Evolutionary conservation across 1,140 invertebrate species (phyloP), one percentile per base, ranked within the genome.

Genomic region (Listronotus oregonensis): DNA sequence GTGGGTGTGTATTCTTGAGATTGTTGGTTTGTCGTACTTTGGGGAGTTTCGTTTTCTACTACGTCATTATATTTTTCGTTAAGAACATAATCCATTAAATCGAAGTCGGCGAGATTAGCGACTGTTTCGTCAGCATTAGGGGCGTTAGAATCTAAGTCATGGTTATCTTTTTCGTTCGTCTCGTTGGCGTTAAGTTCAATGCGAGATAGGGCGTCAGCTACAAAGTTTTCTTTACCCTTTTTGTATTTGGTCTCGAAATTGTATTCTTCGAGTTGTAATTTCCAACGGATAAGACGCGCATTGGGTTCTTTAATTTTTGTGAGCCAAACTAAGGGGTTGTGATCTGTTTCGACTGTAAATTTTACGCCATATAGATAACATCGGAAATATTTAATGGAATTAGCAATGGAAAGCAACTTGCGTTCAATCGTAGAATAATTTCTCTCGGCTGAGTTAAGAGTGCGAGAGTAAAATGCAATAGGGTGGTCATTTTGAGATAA

Each of bases 181-280:
- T 57, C 55, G 34, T 57, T 39, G 39, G 43, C 17, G 32, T 57
- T 57, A 9, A 57, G 10, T 50, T 57, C 55, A 8, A 57, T 18
- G 14, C 55, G 55, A 2, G 55, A 57, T 14, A 57, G 34, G 1
- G 34, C 55, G 40, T 57, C 55, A 12, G 55, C 42, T n/a, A 59
- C 56, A 27, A 47, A 2, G 27, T 59, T 47, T 59, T 59, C 40
- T 50, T 59, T 59, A 1, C 52, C 52, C 10, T 55, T 55, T 55
- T 55, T 37, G 52, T 55, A 55, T 39, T 55, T 55, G 6, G 85
- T 78, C 63, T 64, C 78, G 68, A 78, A 82, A 18, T 81, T 69
- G 70, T 78, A 84, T 57, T 81, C 75, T 12, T 60, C 43, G 7
- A 79, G 46, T 66, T 68, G 52, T n/a, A 77, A 51, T 34, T 31